Evolutionary conservation across 2,888 invertebrate species (phyloP).

Genomic region (Ligdia adustata): DNA sequence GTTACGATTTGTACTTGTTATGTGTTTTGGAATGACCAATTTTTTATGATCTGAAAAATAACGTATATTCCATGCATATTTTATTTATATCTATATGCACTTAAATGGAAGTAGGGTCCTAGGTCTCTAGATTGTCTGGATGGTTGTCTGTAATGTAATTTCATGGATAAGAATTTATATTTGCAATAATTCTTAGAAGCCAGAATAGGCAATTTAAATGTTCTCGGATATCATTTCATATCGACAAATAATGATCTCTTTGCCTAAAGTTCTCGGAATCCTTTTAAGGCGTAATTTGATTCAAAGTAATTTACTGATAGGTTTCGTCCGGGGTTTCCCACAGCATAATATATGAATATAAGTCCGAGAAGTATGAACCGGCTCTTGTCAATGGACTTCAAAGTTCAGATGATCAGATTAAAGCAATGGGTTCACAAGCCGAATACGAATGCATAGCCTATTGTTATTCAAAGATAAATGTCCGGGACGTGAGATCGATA

Average conservation of each 20-base stretch:
- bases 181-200: too few relatives aligned
- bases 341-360: neutral
- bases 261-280: neutral
- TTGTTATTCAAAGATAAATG: slow-evolving; percentile 66
- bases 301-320: neutral
- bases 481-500: slow-evolving; percentile 66
- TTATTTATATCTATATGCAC: too few relatives aligned
- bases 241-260: neutral
- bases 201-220: neutral
- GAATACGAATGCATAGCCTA: slow-evolving; percentile 58
- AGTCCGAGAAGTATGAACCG: slow-evolving; percentile 12
- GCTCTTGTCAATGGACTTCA: slow-evolving; percentile 29
- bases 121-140: too few relatives aligned
- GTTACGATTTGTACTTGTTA: too few relatives aligned
- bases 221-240: neutral
- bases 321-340: slow-evolving; percentile 8
- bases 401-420: slow-evolving; percentile 49
- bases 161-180: too few relatives aligned
- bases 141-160: too few relatives aligned
- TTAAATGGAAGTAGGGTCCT: too few relatives aligned
- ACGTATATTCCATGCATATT: too few relatives aligned
- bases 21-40: too few relatives aligned
- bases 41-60: too few relatives aligned
- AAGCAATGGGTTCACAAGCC: slow-evolving; percentile 48
- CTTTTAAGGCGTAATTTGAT: neutral